Conservation (phyloP, 1,140 invertebrate genomes). For the Cherax destructor region DNA sequence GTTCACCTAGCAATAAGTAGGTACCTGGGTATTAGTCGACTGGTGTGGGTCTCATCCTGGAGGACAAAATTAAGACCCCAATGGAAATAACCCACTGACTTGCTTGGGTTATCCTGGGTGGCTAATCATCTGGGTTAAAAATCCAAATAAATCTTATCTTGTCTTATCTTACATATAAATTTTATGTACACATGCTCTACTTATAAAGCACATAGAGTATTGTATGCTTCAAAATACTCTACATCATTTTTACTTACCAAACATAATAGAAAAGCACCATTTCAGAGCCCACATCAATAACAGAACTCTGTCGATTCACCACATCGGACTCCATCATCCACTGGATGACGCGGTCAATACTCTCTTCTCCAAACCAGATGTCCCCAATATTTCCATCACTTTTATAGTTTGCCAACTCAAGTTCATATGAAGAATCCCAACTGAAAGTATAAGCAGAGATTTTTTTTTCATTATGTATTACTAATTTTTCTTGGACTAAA, state of each 20-base stretch:
- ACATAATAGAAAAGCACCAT: slow-evolving; percentile 89
- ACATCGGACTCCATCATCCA: slow-evolving; percentile 76
- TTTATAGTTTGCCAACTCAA: slow-evolving; percentile 88
- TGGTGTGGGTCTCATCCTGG: no score
- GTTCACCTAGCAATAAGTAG: no score
- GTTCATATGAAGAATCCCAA: slow-evolving; percentile 89
- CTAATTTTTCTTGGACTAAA: no score
- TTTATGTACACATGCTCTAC: not conserved
- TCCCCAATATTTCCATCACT: slow-evolving; percentile 92
- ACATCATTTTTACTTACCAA: slow-evolving; percentile 77
- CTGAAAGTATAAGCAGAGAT: slow-evolving; percentile 75
- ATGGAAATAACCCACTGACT: no score
- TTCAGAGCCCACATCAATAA: slow-evolving; percentile 87
- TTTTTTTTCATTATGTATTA: no score
- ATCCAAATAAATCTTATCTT: no score
- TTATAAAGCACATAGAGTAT: no score
- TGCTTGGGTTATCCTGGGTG: no score
- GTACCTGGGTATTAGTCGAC: no score
- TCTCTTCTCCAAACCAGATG: slow-evolving; percentile 93
- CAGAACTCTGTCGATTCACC: slow-evolving; percentile 70
- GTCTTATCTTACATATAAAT: no score
- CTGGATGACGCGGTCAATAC: slow-evolving; percentile 83
- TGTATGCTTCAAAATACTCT: not conserved
- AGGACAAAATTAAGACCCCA: no score
- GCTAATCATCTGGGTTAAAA: no score